Base-by-base conservation (phyloP, 2,797 vertebrate species). In the Karalla daura region DNA sequence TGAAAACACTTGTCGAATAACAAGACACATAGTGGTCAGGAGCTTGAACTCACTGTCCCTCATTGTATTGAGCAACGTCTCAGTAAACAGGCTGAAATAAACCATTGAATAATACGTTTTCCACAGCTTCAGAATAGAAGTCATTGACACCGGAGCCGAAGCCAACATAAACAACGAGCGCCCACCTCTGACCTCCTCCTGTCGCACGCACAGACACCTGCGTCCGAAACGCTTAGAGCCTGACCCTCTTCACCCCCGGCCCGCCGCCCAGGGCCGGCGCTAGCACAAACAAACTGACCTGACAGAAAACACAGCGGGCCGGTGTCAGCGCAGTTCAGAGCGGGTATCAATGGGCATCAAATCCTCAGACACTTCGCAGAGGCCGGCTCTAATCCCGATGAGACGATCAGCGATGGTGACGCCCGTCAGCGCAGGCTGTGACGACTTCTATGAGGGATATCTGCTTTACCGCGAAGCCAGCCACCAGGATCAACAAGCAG, bases 171-270 rank as follows among this genome's bases (percentile, higher is more conserved):
- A 80, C 63, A 51, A n/a, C 4, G 35, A 5, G 50, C 1, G 0
- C n/a, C 28, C 23, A 81, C 66, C 76, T 87, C 53, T 78, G 81
- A 86, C 84, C 81, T 66, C 6, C 17, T 33, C 27, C 44, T 24
- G 63, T 61, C 24, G 30, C 53, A 40, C 52, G n/a, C 11, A 46
- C 69, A 68, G 50, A 45, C 63, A 20, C 53, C 17, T 5, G n/a
- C 58, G 36, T 52, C 60, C 40, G 69, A 78, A 69, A 47, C 63
- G 13, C 65, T 78, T 61, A 63, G 59, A 5, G 23, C n/a, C 18
- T 59, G 63, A 80, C 36, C 45, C 44, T 47, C n/a, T n/a, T n/a
- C n/a, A n/a, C n/a, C n/a, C n/a, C n/a, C n/a, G n/a, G n/a, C n/a
- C n/a, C n/a, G n/a, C n/a, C n/a, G n/a, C n/a, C n/a, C n/a, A 11